phyloP scores from a whole-genome alignment of 2,888 invertebrate genomes.

The Polyommatus iphigenia region DNA sequence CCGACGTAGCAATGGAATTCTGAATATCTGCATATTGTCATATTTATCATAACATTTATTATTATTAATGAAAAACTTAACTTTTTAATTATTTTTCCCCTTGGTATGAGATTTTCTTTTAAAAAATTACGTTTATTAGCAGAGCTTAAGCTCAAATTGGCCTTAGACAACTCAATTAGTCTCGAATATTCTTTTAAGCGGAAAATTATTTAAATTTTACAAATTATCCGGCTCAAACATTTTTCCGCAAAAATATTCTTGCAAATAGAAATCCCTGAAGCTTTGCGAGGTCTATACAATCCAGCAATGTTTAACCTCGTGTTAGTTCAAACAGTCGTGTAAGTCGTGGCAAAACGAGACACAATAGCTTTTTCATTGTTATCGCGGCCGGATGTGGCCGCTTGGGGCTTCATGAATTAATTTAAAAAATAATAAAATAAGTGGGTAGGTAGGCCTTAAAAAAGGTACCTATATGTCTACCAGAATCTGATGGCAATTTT shows the following conservation, averaged over 20 bases:
- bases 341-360: no score
- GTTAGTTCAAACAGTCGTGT: no score
- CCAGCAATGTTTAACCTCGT: not conserved
- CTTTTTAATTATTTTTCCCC: not conserved
- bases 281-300: not conserved
- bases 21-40: no score
- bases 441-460: no score
- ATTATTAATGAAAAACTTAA: not conserved
- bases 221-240: conserved; percentile 26
- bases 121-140: not conserved
- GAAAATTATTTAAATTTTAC: conserved; percentile 24
- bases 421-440: not conserved
- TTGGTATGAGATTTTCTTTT: not conserved
- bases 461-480: no score
- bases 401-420: no score
- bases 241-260: conserved; percentile 19
- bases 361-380: no score
- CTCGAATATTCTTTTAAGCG: not conserved
- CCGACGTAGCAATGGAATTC: no score
- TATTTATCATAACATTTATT: no score
- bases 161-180: conserved; percentile 16
- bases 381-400: no score
- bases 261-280: not conserved
- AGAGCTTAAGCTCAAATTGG: not conserved
- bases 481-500: no score